Evolutionary conservation across 2,888 invertebrate genomes (phyloP).

Genomic region (Acrobasis consociella): DNA sequence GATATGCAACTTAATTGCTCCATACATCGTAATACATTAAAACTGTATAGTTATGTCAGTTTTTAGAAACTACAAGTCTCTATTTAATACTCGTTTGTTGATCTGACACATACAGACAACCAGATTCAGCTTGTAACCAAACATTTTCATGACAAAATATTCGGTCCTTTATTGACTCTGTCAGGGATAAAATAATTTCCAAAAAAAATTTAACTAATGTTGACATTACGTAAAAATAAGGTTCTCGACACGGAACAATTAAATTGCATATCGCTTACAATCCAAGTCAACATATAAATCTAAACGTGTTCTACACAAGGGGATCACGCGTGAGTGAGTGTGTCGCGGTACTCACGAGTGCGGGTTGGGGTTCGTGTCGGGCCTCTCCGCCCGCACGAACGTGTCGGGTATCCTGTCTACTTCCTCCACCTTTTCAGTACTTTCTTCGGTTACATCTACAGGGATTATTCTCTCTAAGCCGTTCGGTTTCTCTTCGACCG

Average conservation of each 20-base stretch:
- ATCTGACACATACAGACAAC: no score
- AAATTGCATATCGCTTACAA: slow-evolving; percentile 1
- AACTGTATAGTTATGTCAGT: no score
- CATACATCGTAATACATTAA: background rate
- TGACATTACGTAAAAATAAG: no score
- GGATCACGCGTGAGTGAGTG: slow-evolving; percentile 59
- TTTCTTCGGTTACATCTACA: slow-evolving; percentile 23
- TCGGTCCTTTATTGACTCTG: no score
- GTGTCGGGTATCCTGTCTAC: slow-evolving; percentile 36
- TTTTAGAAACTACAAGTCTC: no score
- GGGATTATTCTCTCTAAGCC: slow-evolving; percentile 25
- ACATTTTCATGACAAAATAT: no score
- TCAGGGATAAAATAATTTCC: no score
- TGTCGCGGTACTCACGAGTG: slow-evolving; percentile 77
- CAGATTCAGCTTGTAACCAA: no score
- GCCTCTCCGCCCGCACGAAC: slow-evolving; percentile 61
- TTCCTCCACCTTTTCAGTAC: slow-evolving; percentile 24
- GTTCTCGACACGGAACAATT: background rate
- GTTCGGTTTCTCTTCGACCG: slow-evolving; percentile 33
- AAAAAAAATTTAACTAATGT: no score
- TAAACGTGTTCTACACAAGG: slow-evolving; percentile 35
- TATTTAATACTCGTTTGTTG: no score
- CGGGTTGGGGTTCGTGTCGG: slow-evolving; percentile 72
- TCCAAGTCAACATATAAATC: slow-evolving; percentile 25
- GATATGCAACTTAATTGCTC: slow-evolving; percentile 3